Percentiles rank a stretch among this genome's conserved stretches.
phyloP scores from a whole-genome alignment of 2,888 invertebrate genomes.

The Merodon equestris region DNA sequence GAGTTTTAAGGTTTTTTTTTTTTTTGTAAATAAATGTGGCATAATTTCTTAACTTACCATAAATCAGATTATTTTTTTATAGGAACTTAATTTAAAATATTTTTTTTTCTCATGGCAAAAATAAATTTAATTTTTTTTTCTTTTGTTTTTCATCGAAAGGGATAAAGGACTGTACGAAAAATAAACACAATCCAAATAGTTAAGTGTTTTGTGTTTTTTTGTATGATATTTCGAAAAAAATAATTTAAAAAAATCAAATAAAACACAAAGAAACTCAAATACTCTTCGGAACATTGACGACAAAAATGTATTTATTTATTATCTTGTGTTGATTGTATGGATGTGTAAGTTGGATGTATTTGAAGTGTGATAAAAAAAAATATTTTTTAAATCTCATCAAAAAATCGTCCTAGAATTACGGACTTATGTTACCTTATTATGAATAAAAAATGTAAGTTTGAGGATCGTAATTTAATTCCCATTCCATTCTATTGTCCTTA shows the following conservation, averaged over 20 bases:
- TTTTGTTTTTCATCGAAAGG: conserved; percentile 7
- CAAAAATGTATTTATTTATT: conserved; percentile 32
- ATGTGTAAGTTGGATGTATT: background rate
- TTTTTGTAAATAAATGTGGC: no score
- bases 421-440: no score
- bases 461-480: no score
- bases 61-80: no score
- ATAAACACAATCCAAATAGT: background rate
- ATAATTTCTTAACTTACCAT: no score
- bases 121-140: background rate
- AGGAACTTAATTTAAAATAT: no score
- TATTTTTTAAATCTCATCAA: background rate
- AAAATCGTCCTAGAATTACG: no score
- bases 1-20: no score
- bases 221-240: conserved; percentile 1
- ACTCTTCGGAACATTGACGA: conserved; percentile 62
- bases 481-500: no score
- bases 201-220: background rate
- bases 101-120: no score
- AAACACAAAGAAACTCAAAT: background rate
- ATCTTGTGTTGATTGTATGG: conserved; percentile 22
- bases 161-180: background rate
- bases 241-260: background rate
- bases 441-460: no score
- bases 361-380: background rate